Percentiles rank a stretch among this genome's conserved stretches.
Evolutionary conservation across 2,888 invertebrate species (phyloP).

Genomic region (Clunio marinus): DNA sequence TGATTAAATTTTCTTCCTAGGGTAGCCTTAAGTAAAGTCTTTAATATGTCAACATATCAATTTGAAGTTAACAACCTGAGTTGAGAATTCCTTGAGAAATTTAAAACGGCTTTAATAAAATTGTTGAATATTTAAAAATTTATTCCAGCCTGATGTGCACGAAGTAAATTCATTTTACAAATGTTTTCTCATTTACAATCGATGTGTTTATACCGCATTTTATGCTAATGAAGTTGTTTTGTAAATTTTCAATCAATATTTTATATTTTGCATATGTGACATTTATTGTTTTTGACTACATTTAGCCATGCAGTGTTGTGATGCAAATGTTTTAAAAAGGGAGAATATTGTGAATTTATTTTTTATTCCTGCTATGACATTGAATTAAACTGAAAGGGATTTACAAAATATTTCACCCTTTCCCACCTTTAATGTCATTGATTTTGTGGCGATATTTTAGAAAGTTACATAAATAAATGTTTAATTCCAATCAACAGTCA

Average conservation of each 20-base stretch:
- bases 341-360: conserved; percentile 16
- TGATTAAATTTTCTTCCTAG: too few species aligned
- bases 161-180: not conserved
- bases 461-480: not conserved
- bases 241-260: conserved; percentile 23
- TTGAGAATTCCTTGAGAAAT: too few species aligned
- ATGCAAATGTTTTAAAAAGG: not conserved
- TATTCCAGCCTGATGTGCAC: not conserved
- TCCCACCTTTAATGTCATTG: not conserved
- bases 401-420: not conserved
- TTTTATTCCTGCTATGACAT: not conserved
- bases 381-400: not conserved
- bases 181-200: not conserved
- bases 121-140: not conserved
- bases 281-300: conserved; percentile 1
- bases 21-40: too few species aligned
- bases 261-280: conserved; percentile 22
- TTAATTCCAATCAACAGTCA: not conserved
- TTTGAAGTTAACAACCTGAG: too few species aligned
- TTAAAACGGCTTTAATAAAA: not conserved
- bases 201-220: conserved; percentile 17
- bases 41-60: too few species aligned
- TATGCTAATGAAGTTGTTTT: conserved; percentile 31
- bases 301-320: not conserved
- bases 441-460: conserved; percentile 19